A percentile compares a stretch with the other conserved stretches of the same genome.
These are phyloP conservation scores for Semicossyphus pulcher DNA, from an alignment of 2,113 vertebrate genomes.

Conservation along the genomic window DNA sequence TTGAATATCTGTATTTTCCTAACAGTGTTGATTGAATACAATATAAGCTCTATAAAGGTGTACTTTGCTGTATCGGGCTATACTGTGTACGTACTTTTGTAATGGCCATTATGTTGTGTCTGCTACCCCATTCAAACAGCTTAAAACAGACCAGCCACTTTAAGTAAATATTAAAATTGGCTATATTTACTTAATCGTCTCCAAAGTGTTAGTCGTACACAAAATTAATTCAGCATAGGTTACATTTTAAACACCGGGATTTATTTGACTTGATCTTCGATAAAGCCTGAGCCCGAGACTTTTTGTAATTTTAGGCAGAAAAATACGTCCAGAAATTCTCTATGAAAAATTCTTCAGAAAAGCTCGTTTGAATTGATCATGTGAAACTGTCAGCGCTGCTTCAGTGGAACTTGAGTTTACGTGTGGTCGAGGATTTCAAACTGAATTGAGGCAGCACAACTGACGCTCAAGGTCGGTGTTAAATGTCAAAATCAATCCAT, in stretches of 20 bases:
- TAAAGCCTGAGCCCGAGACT: neutral
- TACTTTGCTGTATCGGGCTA: too few relatives aligned
- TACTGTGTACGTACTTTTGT: too few relatives aligned
- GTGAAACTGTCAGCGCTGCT: neutral
- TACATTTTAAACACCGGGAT: neutral
- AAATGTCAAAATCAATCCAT: neutral
- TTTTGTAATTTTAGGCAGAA: slow-evolving; percentile 4
- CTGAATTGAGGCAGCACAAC: neutral
- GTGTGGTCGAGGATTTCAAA: slow-evolving; percentile 1
- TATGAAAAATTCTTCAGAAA: neutral
- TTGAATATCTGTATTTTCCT: too few relatives aligned
- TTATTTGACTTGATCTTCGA: neutral
- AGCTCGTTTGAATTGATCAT: slow-evolving; percentile 10
- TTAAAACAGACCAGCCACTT: too few relatives aligned
- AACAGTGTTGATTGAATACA: too few relatives aligned
- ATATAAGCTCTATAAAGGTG: too few relatives aligned
- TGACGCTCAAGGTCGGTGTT: neutral
- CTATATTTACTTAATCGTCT: too few relatives aligned
- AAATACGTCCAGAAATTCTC: neutral
- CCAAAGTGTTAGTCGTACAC: too few relatives aligned
- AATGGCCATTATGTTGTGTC: too few relatives aligned
- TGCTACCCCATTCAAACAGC: too few relatives aligned
- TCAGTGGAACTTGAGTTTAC: neutral
- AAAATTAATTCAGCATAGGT: too few relatives aligned
- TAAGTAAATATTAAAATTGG: too few relatives aligned